phyloP scores from a whole-genome alignment of 2,888 invertebrate species.

The Cataglyphis altisquamis region DNA sequence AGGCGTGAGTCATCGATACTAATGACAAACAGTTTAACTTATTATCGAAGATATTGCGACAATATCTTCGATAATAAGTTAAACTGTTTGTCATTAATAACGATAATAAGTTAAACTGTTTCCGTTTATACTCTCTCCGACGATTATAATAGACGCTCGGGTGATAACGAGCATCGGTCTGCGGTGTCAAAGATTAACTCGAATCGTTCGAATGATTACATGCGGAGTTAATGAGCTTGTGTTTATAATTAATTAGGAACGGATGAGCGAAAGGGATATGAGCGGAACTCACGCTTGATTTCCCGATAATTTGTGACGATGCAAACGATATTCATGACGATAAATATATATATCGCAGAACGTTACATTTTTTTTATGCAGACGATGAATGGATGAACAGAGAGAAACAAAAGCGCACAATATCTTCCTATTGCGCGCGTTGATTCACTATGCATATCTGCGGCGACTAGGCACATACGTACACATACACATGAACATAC shows the following conservation, averaged over 20 bases:
- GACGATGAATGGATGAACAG: conserved; percentile 70
- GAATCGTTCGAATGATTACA: conserved; percentile 29
- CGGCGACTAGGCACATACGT: conserved; percentile 29
- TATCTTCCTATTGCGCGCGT: conserved; percentile 61
- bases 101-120: not conserved
- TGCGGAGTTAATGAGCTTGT: conserved; percentile 41
- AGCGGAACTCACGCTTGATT: conserved; percentile 49
- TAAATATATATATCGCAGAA: not conserved
- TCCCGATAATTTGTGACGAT: conserved; percentile 55
- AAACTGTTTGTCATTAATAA: too few species aligned
- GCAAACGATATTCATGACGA: conserved; percentile 54
- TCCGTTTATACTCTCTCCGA: not conserved
- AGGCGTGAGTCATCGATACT: not conserved
- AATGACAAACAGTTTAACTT: too few species aligned
- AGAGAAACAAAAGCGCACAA: conserved; percentile 70
- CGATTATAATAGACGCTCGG: conserved; percentile 16
- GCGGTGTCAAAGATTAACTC: conserved; percentile 47
- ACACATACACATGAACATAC: not conserved
- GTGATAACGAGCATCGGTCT: conserved; percentile 25
- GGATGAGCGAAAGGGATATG: not conserved
- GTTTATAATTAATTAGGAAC: conserved; percentile 46
- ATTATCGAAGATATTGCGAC: too few species aligned
- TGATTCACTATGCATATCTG: conserved; percentile 73
- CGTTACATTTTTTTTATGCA: conserved; percentile 51
- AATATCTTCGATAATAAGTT: not conserved